Evolutionary conservation across 2,113 vertebrate species (phyloP).

Genomic region (Solea solea): DNA sequence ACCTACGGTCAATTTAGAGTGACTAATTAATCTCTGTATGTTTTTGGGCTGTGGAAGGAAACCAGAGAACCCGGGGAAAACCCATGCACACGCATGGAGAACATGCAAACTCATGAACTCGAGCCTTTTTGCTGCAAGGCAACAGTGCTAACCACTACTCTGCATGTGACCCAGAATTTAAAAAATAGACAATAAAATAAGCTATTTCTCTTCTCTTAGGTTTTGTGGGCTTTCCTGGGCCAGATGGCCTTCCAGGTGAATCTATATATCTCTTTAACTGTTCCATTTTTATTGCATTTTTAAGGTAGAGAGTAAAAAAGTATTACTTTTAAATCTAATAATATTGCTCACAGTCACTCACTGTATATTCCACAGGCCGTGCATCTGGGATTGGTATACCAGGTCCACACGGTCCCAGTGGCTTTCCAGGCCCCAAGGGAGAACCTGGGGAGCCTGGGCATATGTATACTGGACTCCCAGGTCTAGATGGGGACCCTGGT

Average conservation of each 20-base stretch:
- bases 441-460: constrained; percentile 84
- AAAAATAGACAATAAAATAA: not conserved
- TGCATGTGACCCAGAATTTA: too few relatives aligned
- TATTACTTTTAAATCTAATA: not conserved
- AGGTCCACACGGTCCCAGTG: constrained; percentile 81
- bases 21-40: too few relatives aligned
- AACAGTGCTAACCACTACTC: too few relatives aligned
- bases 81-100: too few relatives aligned
- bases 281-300: not conserved
- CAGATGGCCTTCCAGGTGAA: constrained; percentile 60
- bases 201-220: constrained; percentile 39
- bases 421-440: constrained; percentile 86
- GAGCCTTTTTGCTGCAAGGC: too few relatives aligned
- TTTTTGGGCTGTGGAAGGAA: too few relatives aligned
- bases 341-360: not conserved
- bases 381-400: constrained; percentile 16
- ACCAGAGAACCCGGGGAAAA: too few relatives aligned
- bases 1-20: too few relatives aligned
- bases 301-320: not conserved
- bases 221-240: constrained; percentile 54
- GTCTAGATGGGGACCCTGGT: constrained; percentile 83
- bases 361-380: constrained; percentile 28
- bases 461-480: constrained; percentile 78
- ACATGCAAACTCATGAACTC: too few relatives aligned
- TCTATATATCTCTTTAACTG: not conserved